Evolutionary conservation across 2,113 vertebrate genomes (phyloP).

Genomic region (Platanista minor): DNA sequence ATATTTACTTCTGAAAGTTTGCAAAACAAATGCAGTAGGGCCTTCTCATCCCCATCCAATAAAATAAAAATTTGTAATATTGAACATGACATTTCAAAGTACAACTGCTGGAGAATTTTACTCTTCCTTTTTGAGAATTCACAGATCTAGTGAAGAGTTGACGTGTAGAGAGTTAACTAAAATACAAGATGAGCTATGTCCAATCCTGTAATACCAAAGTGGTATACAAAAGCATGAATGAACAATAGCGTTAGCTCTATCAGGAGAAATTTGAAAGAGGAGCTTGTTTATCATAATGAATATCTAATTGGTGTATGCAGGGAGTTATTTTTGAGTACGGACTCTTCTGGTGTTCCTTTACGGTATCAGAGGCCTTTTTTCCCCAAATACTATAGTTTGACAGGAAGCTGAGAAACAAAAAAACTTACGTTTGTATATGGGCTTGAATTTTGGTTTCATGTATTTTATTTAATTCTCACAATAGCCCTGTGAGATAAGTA

Average conservation of each 20-base stretch:
- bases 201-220: neutral
- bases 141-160: neutral
- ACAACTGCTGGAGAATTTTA: conserved; percentile 11
- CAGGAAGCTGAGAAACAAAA: neutral
- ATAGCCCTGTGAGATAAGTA: neutral
- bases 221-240: neutral
- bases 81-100: neutral
- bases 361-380: neutral
- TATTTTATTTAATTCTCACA: neutral
- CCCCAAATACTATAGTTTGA: neutral
- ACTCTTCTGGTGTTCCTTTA: neutral
- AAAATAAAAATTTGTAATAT: neutral
- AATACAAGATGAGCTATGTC: neutral
- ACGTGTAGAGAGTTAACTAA: neutral
- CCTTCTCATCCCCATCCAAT: neutral
- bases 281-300: conserved; percentile 23
- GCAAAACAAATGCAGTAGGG: neutral
- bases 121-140: conserved; percentile 36
- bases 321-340: neutral
- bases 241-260: conserved; percentile 15
- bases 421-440: neutral
- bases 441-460: neutral
- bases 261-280: conserved; percentile 31
- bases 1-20: conserved; percentile 7
- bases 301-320: neutral